A percentile compares a stretch with the other conserved stretches of the same genome.
phyloP scores from a whole-genome alignment of 2,113 vertebrate species.

The Poecile atricapillus region DNA sequence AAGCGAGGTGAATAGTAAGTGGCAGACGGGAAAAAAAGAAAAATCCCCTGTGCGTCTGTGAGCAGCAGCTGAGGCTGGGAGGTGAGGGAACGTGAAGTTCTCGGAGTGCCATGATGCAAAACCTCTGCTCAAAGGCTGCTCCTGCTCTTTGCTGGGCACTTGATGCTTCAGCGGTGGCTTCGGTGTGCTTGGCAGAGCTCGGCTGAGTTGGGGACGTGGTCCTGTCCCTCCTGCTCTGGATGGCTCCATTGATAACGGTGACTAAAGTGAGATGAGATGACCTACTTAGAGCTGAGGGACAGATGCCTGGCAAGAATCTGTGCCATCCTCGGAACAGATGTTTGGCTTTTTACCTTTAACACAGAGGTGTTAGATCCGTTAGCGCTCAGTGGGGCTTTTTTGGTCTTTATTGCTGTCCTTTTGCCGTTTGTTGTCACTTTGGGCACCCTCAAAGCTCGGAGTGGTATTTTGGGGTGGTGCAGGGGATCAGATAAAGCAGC shows the following conservation, averaged over 20 bases:
- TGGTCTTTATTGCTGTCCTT: constrained; percentile 11
- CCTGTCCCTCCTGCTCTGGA: neutral
- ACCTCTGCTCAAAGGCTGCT: neutral
- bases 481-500: neutral
- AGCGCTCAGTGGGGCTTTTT: neutral
- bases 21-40: neutral
- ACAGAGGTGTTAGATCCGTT: constrained; percentile 14
- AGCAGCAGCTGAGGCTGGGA: neutral
- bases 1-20: constrained; percentile 20
- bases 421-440: neutral
- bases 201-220: neutral
- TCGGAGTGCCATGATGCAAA: neutral
- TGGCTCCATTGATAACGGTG: neutral
- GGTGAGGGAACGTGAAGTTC: neutral
- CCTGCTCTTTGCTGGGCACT: neutral
- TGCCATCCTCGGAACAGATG: constrained; percentile 41
- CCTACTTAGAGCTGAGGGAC: constrained; percentile 37
- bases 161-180: neutral
- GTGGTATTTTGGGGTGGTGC: neutral
- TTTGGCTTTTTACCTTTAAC: constrained; percentile 31
- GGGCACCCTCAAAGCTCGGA: neutral
- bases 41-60: neutral
- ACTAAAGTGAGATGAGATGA: constrained; percentile 38
- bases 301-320: constrained; percentile 32
- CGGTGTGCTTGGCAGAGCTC: neutral